These are phyloP conservation scores for Meloe dianella DNA, from an alignment of 2,888 invertebrate genomes.

Conservation along the genomic window DNA sequence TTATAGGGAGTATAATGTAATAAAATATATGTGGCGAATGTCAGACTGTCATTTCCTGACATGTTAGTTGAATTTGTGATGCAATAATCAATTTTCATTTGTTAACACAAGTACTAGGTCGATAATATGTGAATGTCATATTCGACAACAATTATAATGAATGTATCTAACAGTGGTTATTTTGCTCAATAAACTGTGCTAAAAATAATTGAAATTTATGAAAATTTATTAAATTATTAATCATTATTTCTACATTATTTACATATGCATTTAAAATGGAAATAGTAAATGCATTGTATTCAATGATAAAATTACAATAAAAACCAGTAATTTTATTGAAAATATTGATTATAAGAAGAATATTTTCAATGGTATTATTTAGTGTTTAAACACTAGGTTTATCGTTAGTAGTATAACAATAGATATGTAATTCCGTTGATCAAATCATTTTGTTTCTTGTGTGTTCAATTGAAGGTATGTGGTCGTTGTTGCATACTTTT, in stretches of 20 bases:
- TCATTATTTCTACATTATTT: background rate
- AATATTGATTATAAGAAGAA: background rate
- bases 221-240: background rate
- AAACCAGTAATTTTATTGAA: background rate
- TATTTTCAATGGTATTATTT: background rate
- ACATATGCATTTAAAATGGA: background rate
- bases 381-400: background rate
- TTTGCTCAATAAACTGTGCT: background rate
- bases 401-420: background rate
- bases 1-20: background rate
- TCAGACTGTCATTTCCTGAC: slow-evolving; percentile 10
- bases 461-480: background rate
- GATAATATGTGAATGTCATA: slow-evolving; percentile 12
- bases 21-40: slow-evolving; percentile 7
- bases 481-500: background rate
- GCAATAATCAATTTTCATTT: slow-evolving; percentile 13
- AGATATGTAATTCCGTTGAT: background rate
- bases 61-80: slow-evolving; percentile 14
- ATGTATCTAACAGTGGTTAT: background rate
- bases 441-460: background rate
- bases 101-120: slow-evolving; percentile 12
- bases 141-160: slow-evolving; percentile 2
- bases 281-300: background rate
- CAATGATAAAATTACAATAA: background rate
- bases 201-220: background rate